Percentiles rank a stretch among this genome's conserved stretches.
phyloP scores from a whole-genome alignment of 2,888 invertebrate species.

The Brenthis hecate region DNA sequence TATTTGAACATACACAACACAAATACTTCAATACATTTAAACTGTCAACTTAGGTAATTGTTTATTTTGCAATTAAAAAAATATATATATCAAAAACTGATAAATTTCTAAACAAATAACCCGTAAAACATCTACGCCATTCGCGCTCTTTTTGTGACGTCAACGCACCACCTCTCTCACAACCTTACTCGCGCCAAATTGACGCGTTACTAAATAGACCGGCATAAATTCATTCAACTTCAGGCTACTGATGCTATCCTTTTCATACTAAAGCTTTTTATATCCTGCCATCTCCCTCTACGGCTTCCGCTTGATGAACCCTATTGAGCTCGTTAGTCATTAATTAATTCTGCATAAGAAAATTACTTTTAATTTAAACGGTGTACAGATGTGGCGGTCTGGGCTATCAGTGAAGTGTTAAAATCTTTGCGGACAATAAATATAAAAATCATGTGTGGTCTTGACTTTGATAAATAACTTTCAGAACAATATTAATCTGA shows the following conservation, averaged over 20 bases:
- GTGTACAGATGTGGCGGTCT: slow-evolving; percentile 72
- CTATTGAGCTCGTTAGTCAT: slow-evolving; percentile 83
- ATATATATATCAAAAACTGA: not conserved
- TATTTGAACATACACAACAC: slow-evolving; percentile 23
- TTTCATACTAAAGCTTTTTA: slow-evolving; percentile 44
- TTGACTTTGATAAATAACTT: slow-evolving; percentile 5
- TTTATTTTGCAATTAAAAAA: slow-evolving; percentile 17
- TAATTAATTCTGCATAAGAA: slow-evolving; percentile 83
- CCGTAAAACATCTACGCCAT: slow-evolving; percentile 25
- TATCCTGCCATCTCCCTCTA: slow-evolving; percentile 51
- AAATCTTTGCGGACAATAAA: slow-evolving; percentile 42
- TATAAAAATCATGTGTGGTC: slow-evolving; percentile 39
- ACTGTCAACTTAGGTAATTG: not conserved
- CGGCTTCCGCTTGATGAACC: slow-evolving; percentile 80
- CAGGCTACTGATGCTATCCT: slow-evolving; percentile 57
- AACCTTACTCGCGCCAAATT: slow-evolving; percentile 78
- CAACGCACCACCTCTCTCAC: slow-evolving; percentile 51
- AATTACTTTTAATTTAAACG: slow-evolving; percentile 81
- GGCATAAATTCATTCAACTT: slow-evolving; percentile 81
- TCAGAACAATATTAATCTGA: slow-evolving; percentile 9
- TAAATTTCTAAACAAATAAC: slow-evolving; percentile 14
- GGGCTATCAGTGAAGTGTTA: slow-evolving; percentile 44
- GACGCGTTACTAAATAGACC: slow-evolving; percentile 80
- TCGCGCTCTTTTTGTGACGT: slow-evolving; percentile 38
- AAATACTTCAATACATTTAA: not conserved